Percentiles rank a stretch among this genome's conserved stretches.
Evolutionary conservation across 1,140 invertebrate genomes (phyloP).

Genomic region (Leptoteleia sp.): DNA sequence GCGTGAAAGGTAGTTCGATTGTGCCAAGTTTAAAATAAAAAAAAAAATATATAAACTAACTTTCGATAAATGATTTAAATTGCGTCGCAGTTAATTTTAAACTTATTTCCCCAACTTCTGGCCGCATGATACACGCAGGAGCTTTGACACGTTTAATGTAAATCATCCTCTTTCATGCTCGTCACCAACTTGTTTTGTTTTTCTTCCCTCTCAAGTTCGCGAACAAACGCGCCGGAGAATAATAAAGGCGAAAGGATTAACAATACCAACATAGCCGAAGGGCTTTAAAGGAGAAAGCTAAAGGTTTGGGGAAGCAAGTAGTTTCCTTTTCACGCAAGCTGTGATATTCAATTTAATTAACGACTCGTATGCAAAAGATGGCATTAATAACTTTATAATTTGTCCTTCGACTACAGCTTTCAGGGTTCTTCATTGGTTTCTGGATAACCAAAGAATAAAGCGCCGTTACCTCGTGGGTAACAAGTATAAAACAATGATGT

Average conservation of each 20-base stretch:
- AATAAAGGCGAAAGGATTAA: constrained; percentile 64
- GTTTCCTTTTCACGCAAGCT: constrained; percentile 49
- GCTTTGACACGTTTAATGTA: constrained; percentile 24
- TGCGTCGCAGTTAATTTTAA: neutral
- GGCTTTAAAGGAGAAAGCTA: constrained; percentile 30
- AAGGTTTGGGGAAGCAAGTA: constrained; percentile 42
- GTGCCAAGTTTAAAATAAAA: too few relatives aligned
- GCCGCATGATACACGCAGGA: constrained; percentile 1
- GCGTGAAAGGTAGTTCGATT: too few relatives aligned
- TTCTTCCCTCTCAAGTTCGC: constrained; percentile 40
- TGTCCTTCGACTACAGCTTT: constrained; percentile 39
- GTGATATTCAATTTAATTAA: constrained; percentile 61
- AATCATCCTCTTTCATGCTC: constrained; percentile 24
- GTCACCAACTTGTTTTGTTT: constrained; percentile 35
- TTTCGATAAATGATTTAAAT: constrained; percentile 19
- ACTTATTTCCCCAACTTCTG: constrained; percentile 18
- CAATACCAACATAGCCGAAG: constrained; percentile 50
- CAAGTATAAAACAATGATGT: constrained; percentile 32
- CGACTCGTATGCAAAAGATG: constrained; percentile 56
- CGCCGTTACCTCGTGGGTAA: constrained; percentile 14
- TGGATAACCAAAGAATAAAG: constrained; percentile 29
- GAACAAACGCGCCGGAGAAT: constrained; percentile 38
- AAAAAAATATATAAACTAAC: too few relatives aligned
- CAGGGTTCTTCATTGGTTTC: constrained; percentile 28
- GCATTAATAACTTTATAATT: constrained; percentile 68